Base-by-base conservation (phyloP, 1,140 invertebrate species). In the Penaeus japonicus region DNA sequence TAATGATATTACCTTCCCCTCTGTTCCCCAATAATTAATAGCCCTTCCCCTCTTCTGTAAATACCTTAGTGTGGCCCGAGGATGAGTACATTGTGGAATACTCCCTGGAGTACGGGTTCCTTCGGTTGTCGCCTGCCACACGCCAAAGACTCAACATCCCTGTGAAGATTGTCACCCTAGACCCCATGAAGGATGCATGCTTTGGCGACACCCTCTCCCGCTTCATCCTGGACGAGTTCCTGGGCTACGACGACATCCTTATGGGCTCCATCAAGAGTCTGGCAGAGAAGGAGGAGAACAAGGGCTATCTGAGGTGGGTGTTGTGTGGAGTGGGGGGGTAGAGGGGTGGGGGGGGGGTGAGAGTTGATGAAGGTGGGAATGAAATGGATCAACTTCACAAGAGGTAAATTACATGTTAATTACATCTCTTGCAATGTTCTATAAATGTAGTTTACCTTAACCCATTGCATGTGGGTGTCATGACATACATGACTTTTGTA, bases 71-170 rank as follows among this genome's bases (percentile, higher is more conserved):
- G 83, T 96, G 95, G 95, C 93, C 94, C 92, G 96, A 98, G 91
- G 97, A 99, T 91, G 96, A 98, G 91, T 99, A 99, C 92, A 99
- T 99, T 57, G 96, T 99, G 5, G 99, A 99, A 92, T 99, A 99
- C 94, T 97, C 98, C 2, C 93, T 99, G 88, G 98, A 99, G 92
- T 99, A 99, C 93, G 98, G 99, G 1, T 98, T 99, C 92, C 93
- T 99, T 57, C 94, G 98, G 4, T 93, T 99, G 22, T 97, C 97
- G 18, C 96, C 97, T 0, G 95, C 95, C 39, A 96, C 97, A 1
- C 94, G 98, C 53, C 95, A 96, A 89, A 94, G 95, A 75, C 94
- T 99, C 1, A 97, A 97, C 92, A 98, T 99, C 90, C 97, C 97
- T 35, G 97, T 99, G 0, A 96, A 97, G 93, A 95, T 98, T 39